phyloP scores from a whole-genome alignment of 1,140 invertebrate species.

The Neotoxoptera formosana region DNA sequence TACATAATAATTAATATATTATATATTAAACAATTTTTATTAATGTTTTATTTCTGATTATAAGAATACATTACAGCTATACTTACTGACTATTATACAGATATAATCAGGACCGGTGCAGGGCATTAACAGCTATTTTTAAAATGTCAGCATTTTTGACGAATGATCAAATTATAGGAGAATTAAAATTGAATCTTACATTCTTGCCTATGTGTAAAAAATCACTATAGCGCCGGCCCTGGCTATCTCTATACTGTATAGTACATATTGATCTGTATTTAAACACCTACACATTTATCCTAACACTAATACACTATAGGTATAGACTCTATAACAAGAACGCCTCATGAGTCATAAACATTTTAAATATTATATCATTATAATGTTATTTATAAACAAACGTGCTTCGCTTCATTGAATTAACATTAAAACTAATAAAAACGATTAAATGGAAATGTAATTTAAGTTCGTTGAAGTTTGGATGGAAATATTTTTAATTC shows the following conservation, averaged over 20 bases:
- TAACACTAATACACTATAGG: background rate
- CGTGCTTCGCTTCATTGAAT: background rate
- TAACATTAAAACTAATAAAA: constrained; percentile 26
- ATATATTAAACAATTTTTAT: background rate
- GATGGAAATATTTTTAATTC: background rate
- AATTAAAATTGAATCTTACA: background rate
- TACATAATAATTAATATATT: no score
- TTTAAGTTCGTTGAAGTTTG: background rate
- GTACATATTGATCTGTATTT: background rate
- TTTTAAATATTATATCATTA: constrained; percentile 10
- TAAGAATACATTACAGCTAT: background rate
- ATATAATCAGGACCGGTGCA: background rate
- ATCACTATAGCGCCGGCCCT: background rate
- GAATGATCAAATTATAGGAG: no score
- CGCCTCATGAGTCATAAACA: background rate
- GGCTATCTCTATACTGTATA: background rate
- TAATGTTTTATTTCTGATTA: background rate
- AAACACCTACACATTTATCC: background rate
- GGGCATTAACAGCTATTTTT: background rate
- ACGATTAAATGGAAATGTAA: background rate
- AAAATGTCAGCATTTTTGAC: background rate
- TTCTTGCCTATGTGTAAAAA: background rate
- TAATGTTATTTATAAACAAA: constrained; percentile 29
- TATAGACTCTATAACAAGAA: background rate
- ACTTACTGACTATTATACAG: background rate